Conservation (phyloP, 2,797 vertebrate genomes). For the Linurgus olivaceus region DNA sequence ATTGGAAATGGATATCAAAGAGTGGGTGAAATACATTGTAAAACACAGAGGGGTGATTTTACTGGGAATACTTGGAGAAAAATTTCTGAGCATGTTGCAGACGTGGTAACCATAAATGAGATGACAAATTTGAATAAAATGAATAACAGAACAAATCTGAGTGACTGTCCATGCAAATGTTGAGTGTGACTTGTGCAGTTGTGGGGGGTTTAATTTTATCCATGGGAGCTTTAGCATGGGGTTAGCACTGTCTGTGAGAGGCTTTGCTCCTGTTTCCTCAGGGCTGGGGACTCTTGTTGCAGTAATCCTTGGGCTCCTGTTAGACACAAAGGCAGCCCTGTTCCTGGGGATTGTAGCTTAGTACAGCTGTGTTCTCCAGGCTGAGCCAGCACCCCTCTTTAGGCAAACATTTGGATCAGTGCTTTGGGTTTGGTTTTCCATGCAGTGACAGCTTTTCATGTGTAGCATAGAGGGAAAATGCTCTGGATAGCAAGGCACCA, state of each 20-base stretch:
- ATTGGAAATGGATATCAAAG: not conserved
- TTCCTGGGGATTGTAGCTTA: not conserved
- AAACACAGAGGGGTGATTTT: not conserved
- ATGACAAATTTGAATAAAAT: not conserved
- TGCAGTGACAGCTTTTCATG: not conserved
- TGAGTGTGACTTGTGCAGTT: not conserved
- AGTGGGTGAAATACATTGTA: not conserved
- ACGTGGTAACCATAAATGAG: not conserved
- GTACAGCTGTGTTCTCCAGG: not conserved
- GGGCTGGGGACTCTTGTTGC: not conserved
- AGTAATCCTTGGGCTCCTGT: not conserved
- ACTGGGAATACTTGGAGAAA: not conserved
- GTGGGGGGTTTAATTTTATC: not conserved
- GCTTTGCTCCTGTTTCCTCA: not conserved
- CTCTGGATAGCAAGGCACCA: not conserved
- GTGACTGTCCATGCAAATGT: not conserved
- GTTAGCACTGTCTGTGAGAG: not conserved
- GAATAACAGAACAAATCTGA: not conserved
- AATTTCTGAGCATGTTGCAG: not conserved
- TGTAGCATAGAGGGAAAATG: not conserved
- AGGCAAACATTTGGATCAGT: not conserved
- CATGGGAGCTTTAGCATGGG: not conserved
- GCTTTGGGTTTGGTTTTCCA: not conserved
- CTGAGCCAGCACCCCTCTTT: not conserved
- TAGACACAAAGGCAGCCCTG: not conserved